Conservation (phyloP, 2,113 vertebrate species). For the Thinocorus orbignyianus region DNA sequence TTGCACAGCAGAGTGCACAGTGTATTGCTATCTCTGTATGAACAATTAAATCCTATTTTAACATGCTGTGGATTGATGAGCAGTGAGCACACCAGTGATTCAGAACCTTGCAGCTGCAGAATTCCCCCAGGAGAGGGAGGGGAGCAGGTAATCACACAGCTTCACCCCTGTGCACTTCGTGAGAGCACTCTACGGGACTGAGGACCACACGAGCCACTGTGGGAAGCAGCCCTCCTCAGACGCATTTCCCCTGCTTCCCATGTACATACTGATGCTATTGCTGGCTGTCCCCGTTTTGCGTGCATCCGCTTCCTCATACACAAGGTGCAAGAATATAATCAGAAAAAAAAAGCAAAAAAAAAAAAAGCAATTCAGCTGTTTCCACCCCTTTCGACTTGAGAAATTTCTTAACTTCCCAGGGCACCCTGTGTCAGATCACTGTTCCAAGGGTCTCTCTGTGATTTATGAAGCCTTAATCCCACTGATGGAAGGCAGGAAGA, state of each 20-base stretch:
- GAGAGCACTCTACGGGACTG: background rate
- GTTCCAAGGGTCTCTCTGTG: background rate
- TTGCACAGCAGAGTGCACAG: background rate
- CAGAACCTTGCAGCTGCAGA: background rate
- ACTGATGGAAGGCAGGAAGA: background rate
- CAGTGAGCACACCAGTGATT: background rate
- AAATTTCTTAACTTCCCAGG: background rate
- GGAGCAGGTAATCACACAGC: background rate
- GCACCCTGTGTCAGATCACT: background rate
- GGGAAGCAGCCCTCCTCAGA: background rate
- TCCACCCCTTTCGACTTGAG: background rate
- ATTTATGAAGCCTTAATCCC: background rate
- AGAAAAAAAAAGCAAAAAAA: background rate
- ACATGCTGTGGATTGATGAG: background rate
- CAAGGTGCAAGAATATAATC: background rate
- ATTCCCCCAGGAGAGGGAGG: background rate
- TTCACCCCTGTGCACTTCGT: rapidly evolving
- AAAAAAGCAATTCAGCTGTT: background rate
- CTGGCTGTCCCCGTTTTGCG: background rate
- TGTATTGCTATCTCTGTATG: background rate
- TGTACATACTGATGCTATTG: background rate
- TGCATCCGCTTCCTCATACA: background rate
- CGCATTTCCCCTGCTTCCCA: background rate
- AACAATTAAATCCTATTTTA: background rate
- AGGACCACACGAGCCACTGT: rapidly evolving